phyloP scores from a whole-genome alignment of 1,140 invertebrate genomes.

The Neoseiulus cucumeris region DNA sequence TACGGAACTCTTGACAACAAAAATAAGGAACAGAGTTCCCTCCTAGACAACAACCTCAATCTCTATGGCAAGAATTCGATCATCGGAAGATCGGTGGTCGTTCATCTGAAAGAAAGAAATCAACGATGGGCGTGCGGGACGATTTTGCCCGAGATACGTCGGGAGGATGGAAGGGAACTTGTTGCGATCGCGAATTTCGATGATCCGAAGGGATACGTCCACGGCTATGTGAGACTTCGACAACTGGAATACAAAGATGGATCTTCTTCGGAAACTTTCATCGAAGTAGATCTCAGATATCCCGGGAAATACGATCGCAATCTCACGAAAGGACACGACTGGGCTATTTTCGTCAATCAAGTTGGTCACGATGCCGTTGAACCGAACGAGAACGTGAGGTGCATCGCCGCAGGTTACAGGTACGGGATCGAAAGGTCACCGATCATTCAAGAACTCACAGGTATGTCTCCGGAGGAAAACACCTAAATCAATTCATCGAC shows the following conservation, averaged over 20 bases:
- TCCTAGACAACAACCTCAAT: slow-evolving; percentile 62
- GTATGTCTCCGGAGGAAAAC: too few relatives aligned
- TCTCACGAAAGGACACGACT: slow-evolving; percentile 45
- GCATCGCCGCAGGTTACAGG: slow-evolving; percentile 62
- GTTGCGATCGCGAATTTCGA: slow-evolving; percentile 75
- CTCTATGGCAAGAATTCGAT: slow-evolving; percentile 61
- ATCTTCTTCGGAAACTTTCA: slow-evolving; percentile 61
- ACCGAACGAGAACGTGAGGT: slow-evolving; percentile 50
- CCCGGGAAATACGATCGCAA: slow-evolving; percentile 19
- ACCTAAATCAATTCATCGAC: too few relatives aligned
- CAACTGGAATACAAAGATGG: slow-evolving; percentile 69
- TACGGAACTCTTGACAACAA: slow-evolving; percentile 40
- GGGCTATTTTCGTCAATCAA: slow-evolving; percentile 78
- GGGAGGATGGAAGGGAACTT: slow-evolving; percentile 58
- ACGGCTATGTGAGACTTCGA: slow-evolving; percentile 66
- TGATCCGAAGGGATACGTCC: slow-evolving; percentile 53
- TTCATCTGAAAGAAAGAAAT: slow-evolving; percentile 42
- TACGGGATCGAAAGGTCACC: neutral
- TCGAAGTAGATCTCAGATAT: slow-evolving; percentile 53
- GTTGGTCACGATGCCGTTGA: slow-evolving; percentile 78
- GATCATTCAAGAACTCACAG: too few relatives aligned
- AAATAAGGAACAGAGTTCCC: slow-evolving; percentile 36
- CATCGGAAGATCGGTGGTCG: slow-evolving; percentile 63
- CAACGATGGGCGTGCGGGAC: slow-evolving; percentile 53
- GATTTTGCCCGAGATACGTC: slow-evolving; percentile 61